phyloP scores from a whole-genome alignment of 1,140 invertebrate species.

The Temnothorax curvispinosus region DNA sequence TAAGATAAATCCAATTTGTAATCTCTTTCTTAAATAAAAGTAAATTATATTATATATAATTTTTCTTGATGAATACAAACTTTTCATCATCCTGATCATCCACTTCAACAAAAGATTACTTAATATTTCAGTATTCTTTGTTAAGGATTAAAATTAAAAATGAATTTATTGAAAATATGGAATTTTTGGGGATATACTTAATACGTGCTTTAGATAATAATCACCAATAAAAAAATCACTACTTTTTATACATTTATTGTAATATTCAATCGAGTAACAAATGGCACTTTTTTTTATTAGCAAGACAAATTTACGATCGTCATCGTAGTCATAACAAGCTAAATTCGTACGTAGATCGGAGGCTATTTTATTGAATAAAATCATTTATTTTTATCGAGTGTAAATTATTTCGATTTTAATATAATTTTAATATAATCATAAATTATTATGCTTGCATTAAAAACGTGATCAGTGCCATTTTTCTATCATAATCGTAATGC shows the following conservation, averaged over 20 bases:
- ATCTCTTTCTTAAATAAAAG: conserved; percentile 44
- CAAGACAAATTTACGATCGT: conserved; percentile 51
- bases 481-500: background rate
- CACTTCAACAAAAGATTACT: background rate
- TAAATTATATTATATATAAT: background rate
- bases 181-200: background rate
- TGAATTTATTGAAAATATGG: background rate
- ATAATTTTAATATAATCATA: background rate
- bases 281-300: conserved; percentile 35
- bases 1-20: conserved; percentile 38
- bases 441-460: conserved; percentile 47
- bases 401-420: conserved; percentile 28
- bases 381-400: background rate
- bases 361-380: conserved; percentile 17
- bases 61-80: background rate
- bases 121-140: background rate
- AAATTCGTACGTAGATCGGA: conserved; percentile 52
- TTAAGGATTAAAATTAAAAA: background rate
- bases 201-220: background rate
- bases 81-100: background rate
- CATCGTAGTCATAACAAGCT: conserved; percentile 32
- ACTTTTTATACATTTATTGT: conserved; percentile 61
- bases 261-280: conserved; percentile 62
- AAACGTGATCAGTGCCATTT: conserved; percentile 28
- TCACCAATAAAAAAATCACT: conserved; percentile 23